Evolutionary conservation across 2,797 vertebrate genomes (phyloP), one percentile per base, ranked within the genome.

Genomic region (Eremophila alpestris): DNA sequence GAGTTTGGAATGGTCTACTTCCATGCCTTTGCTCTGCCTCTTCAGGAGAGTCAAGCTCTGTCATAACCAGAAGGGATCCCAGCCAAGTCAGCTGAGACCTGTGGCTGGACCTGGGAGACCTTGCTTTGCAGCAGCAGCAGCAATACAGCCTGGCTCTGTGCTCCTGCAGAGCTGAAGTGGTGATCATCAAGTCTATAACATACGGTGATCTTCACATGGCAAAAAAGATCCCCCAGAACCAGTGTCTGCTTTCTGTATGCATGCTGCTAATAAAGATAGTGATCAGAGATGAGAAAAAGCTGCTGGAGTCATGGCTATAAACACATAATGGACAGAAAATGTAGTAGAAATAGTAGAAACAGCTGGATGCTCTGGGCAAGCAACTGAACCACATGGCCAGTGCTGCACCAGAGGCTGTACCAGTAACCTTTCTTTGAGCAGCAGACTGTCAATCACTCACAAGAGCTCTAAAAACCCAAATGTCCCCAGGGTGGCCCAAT

Each of bases 81-180:
- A 45, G 90, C n/a, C 80, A 60, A 45, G 46, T 62, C 7, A 8
- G 68, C 45, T 34, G 36, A 73, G 67, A 65, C 23, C 40, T 0
- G 0, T 10, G 5, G 29, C 51, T 6, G 3, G n/a, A 51, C 41
- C 19, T 4, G 0, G 38, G 56, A 82, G 45, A 83, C n/a, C 43
- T 69, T 48, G 23, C 34, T 48, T 63, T 79, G 63, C 78, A 52
- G 75, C 75, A 54, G 41, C 19, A 38, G 68, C 46, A 36, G 15
- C 43, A 43, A 36, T 41, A 36, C 27, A 11, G 41, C 51, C 51
- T 49, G 59, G 21, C 60, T 59, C 65, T 29, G 38, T 3, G 3
- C 40, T 73, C 46, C 67, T 65, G 63, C 46, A 51, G 34, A 52
- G 56, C 49, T 81, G 54, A 36, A 69, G 24, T 46, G 0, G 0